A percentile compares a stretch with the other conserved stretches of the same genome.
These are phyloP conservation scores for Vipera ursinii DNA, from an alignment of 2,797 vertebrate genomes.

Conservation along the genomic window DNA sequence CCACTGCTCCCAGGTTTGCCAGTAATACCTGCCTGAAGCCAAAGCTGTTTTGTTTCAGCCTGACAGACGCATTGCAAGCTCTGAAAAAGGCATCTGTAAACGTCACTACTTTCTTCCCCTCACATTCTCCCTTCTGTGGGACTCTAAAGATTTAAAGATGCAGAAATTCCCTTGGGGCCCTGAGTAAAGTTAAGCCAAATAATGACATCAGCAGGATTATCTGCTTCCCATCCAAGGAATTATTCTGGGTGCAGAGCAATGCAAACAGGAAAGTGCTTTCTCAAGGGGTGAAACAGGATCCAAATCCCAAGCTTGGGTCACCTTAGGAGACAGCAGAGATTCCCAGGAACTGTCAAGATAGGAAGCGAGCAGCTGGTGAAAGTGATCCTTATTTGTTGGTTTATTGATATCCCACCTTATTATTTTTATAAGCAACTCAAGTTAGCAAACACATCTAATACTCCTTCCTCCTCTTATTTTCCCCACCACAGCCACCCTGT, in stretches of 20 bases:
- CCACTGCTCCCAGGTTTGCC: not conserved
- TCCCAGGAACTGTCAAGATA: not conserved
- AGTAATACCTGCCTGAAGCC: not conserved
- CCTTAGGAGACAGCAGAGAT: not conserved
- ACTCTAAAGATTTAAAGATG: not conserved
- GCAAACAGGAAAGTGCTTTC: constrained; percentile 1
- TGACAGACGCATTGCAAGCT: not conserved
- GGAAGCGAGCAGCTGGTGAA: not conserved
- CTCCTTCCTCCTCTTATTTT: not conserved
- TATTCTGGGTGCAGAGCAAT: constrained; percentile 14
- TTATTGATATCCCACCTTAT: not conserved
- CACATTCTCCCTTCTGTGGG: not conserved
- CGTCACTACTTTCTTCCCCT: not conserved
- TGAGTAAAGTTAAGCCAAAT: not conserved
- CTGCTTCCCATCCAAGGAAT: not conserved
- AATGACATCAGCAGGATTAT: not conserved
- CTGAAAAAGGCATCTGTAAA: not conserved
- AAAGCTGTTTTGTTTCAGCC: not conserved
- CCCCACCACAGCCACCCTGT: not conserved
- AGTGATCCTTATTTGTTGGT: not conserved
- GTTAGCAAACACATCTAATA: not conserved
- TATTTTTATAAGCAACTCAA: not conserved
- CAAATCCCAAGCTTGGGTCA: constrained; percentile 9
- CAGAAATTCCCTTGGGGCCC: not conserved
- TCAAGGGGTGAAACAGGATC: constrained; percentile 18